Evolutionary conservation across 1,140 invertebrate genomes (phyloP).

Genomic region (Calycopis cecrops): DNA sequence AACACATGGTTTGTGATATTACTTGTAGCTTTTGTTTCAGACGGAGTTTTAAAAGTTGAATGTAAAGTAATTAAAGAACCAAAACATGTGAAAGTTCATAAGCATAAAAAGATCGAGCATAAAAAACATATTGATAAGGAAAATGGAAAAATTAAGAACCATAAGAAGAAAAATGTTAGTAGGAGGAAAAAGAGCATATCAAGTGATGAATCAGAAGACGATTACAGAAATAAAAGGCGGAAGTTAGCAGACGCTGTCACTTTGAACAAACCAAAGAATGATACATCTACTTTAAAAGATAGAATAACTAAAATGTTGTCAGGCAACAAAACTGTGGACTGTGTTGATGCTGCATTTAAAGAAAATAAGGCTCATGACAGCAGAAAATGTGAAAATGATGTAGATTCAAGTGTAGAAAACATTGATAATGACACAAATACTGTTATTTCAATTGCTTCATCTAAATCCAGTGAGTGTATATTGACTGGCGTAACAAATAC

Average conservation of each 20-base stretch:
- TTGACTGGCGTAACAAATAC: slow-evolving; percentile 24
- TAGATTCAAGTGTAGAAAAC: background rate
- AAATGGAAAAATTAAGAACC: slow-evolving; percentile 35
- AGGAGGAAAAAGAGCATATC: slow-evolving; percentile 46
- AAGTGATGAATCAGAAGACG: slow-evolving; percentile 62
- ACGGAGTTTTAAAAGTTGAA: slow-evolving; percentile 31
- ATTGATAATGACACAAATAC: background rate
- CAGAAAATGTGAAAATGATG: slow-evolving; percentile 2
- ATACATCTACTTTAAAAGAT: slow-evolving; percentile 54
- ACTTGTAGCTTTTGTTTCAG: slow-evolving; percentile 43
- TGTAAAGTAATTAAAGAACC: slow-evolving; percentile 31
- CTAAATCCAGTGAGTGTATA: slow-evolving; percentile 5
- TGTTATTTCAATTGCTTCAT: background rate
- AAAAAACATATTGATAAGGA: slow-evolving; percentile 18
- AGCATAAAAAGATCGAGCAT: slow-evolving; percentile 38
- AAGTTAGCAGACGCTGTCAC: slow-evolving; percentile 57
- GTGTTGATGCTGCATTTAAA: background rate
- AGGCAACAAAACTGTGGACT: slow-evolving; percentile 21
- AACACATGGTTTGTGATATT: slow-evolving; percentile 40
- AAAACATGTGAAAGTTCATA: slow-evolving; percentile 36
- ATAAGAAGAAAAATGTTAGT: slow-evolving; percentile 39
- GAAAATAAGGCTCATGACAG: background rate
- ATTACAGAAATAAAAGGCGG: slow-evolving; percentile 59
- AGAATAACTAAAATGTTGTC: slow-evolving; percentile 55
- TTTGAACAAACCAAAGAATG: slow-evolving; percentile 44